Base-by-base conservation (phyloP, 92 coral and sea anemone species). In the Meandrina meandrites region DNA sequence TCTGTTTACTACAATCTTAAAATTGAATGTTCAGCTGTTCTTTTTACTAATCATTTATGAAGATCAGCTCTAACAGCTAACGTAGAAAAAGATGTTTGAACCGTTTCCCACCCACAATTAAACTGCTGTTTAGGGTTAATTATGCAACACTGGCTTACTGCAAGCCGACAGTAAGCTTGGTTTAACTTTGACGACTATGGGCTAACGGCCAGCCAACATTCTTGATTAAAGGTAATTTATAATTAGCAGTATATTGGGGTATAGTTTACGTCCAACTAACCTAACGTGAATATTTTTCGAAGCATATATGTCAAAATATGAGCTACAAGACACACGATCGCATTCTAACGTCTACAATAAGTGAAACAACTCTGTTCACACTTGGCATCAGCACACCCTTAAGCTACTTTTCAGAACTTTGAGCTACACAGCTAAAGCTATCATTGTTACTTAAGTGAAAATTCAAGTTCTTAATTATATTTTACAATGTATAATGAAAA, bases 141-240 rank as follows among this genome's bases (percentile, higher is more conserved):
- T 32, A 64, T 67, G 21, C 28, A 81, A 81, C 57, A 67, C 16
- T 47, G 85, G 85, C 85, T 81, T 40, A 67, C 85, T 12, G 85
- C 16, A 28, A 81, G 85, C 76, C 85, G 2, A 37, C 76, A 81
- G 85, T 81, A 42, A 48, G 40, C 85, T 28, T 40, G 4, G 58
- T 16, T 81, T 60, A 64, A 81, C 85, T n/a, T 24, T 28, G 37
- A 30, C 75, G 58, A 81, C 85, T 81, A 28, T 66, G 8, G 84
- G 84, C 84, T 36, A 50, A 81, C 75, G 75, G 84, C 84, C 84
- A 81, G 75, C 75, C 85, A 81, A 81, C 58, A 45, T 67, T 40
- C 74, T 12, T 71, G 24, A 37, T 40, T 15, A 37, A 9, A 40
- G n/a, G 12, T 31, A n/a, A 60, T 12, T 57, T 6, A 13, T n/a